phyloP scores from a whole-genome alignment of 1,140 invertebrate genomes.

The Aphelenchoides besseyi region DNA sequence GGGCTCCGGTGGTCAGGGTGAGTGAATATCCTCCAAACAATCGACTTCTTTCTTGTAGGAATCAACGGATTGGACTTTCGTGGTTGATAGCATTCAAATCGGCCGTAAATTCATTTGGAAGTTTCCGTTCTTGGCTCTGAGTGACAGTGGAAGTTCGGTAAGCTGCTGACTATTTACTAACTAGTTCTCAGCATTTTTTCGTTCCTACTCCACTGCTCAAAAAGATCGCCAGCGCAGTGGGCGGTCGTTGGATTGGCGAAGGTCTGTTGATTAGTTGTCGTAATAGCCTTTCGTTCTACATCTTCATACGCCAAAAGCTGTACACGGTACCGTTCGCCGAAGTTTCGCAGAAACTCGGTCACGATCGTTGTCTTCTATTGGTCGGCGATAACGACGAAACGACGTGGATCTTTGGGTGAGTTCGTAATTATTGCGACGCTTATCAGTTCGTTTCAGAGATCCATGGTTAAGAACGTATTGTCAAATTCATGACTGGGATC shows the following conservation, averaged over 20 bases:
- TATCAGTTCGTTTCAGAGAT: not conserved
- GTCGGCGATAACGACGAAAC: not conserved
- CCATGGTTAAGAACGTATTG: not conserved
- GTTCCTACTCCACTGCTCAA: not conserved
- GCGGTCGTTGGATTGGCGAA: not conserved
- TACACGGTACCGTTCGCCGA: not conserved
- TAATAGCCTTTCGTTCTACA: not conserved
- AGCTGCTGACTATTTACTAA: too few relatives aligned
- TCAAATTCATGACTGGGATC: conserved; percentile 9
- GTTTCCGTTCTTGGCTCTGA: not conserved
- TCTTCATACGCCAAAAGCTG: not conserved
- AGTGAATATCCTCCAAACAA: too few relatives aligned
- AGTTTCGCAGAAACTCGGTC: not conserved
- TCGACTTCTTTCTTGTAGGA: not conserved
- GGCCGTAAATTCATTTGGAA: not conserved
- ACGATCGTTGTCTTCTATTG: not conserved
- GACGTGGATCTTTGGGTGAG: not conserved
- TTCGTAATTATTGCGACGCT: not conserved
- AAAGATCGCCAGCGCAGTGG: not conserved
- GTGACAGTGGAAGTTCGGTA: not conserved
- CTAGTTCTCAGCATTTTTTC: not conserved
- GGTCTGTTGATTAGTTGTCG: not conserved
- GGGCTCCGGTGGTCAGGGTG: not conserved
- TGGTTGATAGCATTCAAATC: not conserved
- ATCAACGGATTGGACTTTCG: not conserved